phyloP scores from a whole-genome alignment of 1,140 invertebrate species.

The Thaumetopoea pityocampa region DNA sequence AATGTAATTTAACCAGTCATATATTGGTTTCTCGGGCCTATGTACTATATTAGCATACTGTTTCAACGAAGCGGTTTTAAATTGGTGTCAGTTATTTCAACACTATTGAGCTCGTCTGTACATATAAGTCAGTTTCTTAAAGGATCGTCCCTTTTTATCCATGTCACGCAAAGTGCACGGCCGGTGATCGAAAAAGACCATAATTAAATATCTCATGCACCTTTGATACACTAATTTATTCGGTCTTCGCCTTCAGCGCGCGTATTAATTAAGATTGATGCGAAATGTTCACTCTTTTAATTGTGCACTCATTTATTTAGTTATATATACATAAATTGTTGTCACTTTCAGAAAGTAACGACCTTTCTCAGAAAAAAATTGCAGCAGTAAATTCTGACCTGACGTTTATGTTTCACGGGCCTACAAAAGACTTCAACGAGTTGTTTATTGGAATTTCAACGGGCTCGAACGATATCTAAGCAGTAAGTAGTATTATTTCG shows the following conservation, averaged over 20 bases:
- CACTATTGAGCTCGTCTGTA: constrained; percentile 24
- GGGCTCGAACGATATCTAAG: no score
- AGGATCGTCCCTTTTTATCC: constrained; percentile 42
- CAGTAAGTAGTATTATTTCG: background rate
- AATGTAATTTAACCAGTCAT: no score
- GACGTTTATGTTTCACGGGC: constrained; percentile 25
- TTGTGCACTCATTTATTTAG: constrained; percentile 31
- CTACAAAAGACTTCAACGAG: constrained; percentile 59
- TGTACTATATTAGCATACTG: no score
- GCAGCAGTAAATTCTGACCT: constrained; percentile 18
- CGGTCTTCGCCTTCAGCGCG: constrained; percentile 33
- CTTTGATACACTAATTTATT: constrained; percentile 67
- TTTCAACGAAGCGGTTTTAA: no score
- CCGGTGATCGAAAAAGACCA: constrained; percentile 54
- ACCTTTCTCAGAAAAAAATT: constrained; percentile 24
- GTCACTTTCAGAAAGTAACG: constrained; percentile 28
- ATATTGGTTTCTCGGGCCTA: no score
- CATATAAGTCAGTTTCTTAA: constrained; percentile 28
- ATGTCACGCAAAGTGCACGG: constrained; percentile 54
- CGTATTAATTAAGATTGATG: constrained; percentile 68
- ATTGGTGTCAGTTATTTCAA: no score
- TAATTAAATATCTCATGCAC: constrained; percentile 68
- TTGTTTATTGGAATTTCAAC: no score
- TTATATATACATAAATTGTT: constrained; percentile 32
- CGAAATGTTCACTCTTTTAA: constrained; percentile 37